These are phyloP conservation scores for Bubalus kerabau DNA, from an alignment of 2,113 vertebrate genomes.

Conservation along the genomic window DNA sequence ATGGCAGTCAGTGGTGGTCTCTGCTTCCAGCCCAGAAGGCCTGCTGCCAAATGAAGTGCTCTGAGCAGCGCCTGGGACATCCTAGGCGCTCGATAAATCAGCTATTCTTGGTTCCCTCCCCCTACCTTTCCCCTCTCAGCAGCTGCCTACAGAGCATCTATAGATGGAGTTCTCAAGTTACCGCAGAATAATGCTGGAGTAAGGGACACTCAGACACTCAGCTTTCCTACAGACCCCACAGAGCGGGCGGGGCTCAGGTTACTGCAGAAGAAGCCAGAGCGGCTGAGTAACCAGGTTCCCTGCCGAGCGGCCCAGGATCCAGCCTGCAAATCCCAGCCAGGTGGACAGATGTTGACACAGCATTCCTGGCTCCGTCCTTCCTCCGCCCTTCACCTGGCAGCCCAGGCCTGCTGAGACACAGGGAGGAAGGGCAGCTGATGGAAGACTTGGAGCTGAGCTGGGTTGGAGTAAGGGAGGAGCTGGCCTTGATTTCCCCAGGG, in stretches of 20 bases:
- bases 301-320: background rate
- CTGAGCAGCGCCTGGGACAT: background rate
- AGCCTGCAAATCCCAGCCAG: constrained; percentile 35
- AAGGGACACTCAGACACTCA: background rate
- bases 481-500: background rate
- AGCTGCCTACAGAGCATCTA: constrained; percentile 20
- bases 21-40: background rate
- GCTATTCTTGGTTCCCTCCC: constrained; percentile 46
- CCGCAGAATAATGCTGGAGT: constrained; percentile 7
- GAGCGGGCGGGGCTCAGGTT: background rate
- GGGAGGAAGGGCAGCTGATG: background rate
- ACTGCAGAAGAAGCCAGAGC: background rate
- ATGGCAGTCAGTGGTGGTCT: background rate
- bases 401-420: background rate
- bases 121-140: background rate
- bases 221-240: background rate
- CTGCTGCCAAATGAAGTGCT: background rate
- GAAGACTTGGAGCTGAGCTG: background rate
- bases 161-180: constrained; percentile 54
- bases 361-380: constrained; percentile 42
- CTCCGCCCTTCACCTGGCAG: constrained; percentile 56
- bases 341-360: constrained; percentile 71
- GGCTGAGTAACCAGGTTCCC: constrained; percentile 36
- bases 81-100: background rate
- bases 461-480: background rate